Percentiles rank a stretch among this genome's conserved stretches.
phyloP scores from a whole-genome alignment of 2,888 invertebrate genomes.

The Choreutis nemorana region DNA sequence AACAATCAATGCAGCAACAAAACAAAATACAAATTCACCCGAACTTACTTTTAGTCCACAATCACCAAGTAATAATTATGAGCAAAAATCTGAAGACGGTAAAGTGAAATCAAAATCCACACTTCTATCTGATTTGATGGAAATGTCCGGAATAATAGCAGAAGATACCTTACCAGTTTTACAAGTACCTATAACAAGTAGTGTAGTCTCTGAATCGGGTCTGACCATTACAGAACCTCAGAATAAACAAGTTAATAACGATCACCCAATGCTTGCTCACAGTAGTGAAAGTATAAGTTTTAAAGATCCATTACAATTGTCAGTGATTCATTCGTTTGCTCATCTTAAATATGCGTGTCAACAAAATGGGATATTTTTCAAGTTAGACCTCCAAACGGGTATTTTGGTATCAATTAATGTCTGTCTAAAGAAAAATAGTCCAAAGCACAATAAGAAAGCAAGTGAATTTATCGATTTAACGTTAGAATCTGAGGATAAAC shows the following conservation, averaged over 20 bases:
- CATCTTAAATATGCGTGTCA: slow-evolving; percentile 37
- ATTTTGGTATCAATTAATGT: slow-evolving; percentile 35
- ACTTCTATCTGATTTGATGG: slow-evolving; percentile 52
- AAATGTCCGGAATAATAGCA: slow-evolving; percentile 52
- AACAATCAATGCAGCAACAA: no score
- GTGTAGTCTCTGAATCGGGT: no score
- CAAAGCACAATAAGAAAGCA: slow-evolving; percentile 1
- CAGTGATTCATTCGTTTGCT: slow-evolving; percentile 26
- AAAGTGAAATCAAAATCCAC: no score
- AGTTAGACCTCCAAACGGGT: slow-evolving; percentile 34
- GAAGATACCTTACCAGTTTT: slow-evolving; percentile 26
- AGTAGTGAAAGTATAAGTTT: no score
- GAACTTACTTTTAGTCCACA: no score
- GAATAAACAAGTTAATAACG: no score
- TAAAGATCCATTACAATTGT: no score
- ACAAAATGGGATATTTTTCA: slow-evolving; percentile 33
- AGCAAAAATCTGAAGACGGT: no score
- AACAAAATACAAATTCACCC: no score
- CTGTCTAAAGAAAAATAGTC: slow-evolving; percentile 24
- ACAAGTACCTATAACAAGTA: slow-evolving; percentile 7
- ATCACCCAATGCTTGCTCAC: no score
- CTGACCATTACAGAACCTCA: no score
- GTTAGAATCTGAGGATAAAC: slow-evolving; percentile 21
- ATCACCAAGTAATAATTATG: no score
- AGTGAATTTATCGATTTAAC: slow-evolving; percentile 36